Conservation (phyloP, 2,797 vertebrate species). For the Sebastes trivittatus region DNA sequence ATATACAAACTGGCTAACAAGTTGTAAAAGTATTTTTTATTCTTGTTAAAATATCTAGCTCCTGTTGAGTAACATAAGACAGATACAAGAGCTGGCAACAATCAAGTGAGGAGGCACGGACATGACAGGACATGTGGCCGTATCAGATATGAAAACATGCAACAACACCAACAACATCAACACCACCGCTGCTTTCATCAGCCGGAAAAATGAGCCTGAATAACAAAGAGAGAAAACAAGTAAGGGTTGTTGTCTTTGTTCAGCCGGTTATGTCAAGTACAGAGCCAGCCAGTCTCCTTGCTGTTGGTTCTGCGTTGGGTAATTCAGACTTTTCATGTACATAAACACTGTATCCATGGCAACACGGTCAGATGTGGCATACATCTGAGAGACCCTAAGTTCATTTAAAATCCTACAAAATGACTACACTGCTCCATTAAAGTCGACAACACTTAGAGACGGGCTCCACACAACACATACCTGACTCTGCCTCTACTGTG, state of each 20-base stretch:
- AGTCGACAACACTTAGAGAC: not conserved
- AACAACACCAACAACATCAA: not conserved
- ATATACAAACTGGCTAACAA: not conserved
- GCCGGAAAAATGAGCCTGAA: not conserved
- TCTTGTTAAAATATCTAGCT: not conserved
- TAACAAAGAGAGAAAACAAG: not conserved
- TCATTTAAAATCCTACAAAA: not conserved
- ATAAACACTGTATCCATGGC: constrained; percentile 20
- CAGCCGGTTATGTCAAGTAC: not conserved
- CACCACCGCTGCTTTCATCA: not conserved
- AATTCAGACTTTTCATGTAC: not conserved
- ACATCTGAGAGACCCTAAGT: not conserved
- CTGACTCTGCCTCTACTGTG: not conserved
- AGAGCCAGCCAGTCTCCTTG: not conserved
- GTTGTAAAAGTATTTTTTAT: not conserved
- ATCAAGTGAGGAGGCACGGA: not conserved
- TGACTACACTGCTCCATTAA: not conserved
- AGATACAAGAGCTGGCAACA: not conserved
- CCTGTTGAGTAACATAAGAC: not conserved
- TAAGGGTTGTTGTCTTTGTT: not conserved
- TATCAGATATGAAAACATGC: constrained; percentile 31
- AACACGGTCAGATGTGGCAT: not conserved
- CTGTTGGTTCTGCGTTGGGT: not conserved
- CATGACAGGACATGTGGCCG: constrained; percentile 11
- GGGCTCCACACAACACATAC: not conserved